These are phyloP conservation scores for Diadophis punctatus DNA, from an alignment of 2,113 vertebrate genomes.

Conservation along the genomic window DNA sequence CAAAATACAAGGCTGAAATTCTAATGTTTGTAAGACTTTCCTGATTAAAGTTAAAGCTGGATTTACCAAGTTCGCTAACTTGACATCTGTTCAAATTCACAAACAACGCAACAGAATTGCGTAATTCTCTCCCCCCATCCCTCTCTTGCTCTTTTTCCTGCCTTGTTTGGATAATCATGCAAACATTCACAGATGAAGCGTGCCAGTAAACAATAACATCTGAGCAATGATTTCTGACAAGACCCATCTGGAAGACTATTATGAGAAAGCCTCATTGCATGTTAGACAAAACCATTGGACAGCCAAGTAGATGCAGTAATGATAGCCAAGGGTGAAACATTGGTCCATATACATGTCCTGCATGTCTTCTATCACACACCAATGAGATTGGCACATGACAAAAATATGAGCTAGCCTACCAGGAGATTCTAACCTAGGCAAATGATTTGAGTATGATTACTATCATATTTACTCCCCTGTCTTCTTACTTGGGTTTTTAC, in stretches of 20 bases:
- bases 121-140: neutral
- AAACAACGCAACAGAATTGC: neutral
- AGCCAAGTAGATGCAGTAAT: neutral
- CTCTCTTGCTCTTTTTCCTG: neutral
- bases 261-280: neutral
- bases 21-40: neutral
- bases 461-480: neutral
- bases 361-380: neutral
- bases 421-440: neutral
- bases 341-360: neutral
- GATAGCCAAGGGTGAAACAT: neutral
- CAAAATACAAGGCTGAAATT: neutral
- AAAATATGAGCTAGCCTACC: neutral
- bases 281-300: neutral
- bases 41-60: neutral
- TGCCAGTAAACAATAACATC: slow-evolving; percentile 7
- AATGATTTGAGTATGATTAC: neutral
- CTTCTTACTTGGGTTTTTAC: neutral
- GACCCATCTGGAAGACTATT: slow-evolving; percentile 9
- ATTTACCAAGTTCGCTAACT: neutral
- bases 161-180: slow-evolving; percentile 2
- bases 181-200: slow-evolving; percentile 19
- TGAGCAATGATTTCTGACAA: neutral
- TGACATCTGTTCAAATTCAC: slow-evolving; percentile 12
- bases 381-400: neutral